A percentile compares a stretch with the other conserved stretches of the same genome.
These are phyloP conservation scores for Psettodes erumei DNA, from an alignment of 2,113 vertebrate genomes.

Conservation along the genomic window DNA sequence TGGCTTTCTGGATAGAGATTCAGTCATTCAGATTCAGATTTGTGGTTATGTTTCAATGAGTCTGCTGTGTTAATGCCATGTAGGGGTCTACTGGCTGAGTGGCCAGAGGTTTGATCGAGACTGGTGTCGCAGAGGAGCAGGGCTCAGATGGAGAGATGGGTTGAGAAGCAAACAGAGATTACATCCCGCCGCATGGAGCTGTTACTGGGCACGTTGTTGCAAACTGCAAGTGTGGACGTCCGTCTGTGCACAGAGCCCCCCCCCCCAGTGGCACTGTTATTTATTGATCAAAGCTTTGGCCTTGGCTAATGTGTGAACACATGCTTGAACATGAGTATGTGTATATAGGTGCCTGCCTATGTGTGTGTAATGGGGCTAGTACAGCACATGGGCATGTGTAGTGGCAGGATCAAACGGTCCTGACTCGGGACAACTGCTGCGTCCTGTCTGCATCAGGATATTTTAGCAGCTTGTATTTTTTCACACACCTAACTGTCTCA, in stretches of 20 bases:
- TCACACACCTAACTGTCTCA: too few relatives aligned
- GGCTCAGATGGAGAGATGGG: constrained; percentile 68
- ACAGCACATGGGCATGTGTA: constrained; percentile 72
- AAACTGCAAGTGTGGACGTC: constrained; percentile 20
- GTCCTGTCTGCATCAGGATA: too few relatives aligned
- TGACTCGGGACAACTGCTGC: too few relatives aligned
- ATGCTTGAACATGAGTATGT: constrained; percentile 9
- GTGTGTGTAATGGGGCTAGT: constrained; percentile 23
- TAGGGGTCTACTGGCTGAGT: constrained; percentile 22
- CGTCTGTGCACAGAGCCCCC: constrained; percentile 3
- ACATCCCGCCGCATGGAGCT: constrained; percentile 47
- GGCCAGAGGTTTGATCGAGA: constrained; percentile 8
- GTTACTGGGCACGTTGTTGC: constrained; percentile 46
- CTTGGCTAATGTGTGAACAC: constrained; percentile 22
- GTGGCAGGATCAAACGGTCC: constrained; percentile 62
- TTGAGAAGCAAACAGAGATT: constrained; percentile 67
- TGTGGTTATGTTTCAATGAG: constrained; percentile 13
- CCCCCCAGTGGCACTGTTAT: constrained; percentile 50
- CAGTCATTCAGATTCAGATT: too few relatives aligned
- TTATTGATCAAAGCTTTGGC: constrained; percentile 67
- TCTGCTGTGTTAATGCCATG: not conserved
- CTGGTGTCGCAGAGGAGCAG: constrained; percentile 53
- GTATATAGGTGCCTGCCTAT: not conserved
- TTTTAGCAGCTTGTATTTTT: too few relatives aligned
- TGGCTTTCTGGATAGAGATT: not conserved